Conservation (phyloP, 2,797 vertebrate species). For the Psittacula derbiana region DNA sequence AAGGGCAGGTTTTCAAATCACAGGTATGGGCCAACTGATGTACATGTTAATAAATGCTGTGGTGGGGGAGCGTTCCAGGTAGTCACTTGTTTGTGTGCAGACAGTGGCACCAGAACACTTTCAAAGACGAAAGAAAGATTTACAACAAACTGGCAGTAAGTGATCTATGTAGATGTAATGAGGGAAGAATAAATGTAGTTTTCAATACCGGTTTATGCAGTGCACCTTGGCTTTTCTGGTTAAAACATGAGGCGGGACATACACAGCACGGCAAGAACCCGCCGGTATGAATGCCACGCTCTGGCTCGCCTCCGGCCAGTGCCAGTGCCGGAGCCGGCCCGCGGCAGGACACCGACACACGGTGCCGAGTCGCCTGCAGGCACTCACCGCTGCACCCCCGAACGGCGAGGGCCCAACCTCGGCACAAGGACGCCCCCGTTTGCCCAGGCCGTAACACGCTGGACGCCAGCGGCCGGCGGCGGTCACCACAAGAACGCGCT, state of each 20-base stretch:
- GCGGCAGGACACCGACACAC: background rate
- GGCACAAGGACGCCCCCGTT: too few species aligned
- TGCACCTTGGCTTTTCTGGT: background rate
- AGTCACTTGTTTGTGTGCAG: too few species aligned
- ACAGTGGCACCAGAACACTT: background rate
- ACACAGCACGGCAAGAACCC: background rate
- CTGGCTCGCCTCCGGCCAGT: background rate
- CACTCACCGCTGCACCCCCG: too few species aligned
- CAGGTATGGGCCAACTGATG: background rate
- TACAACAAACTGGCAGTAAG: background rate
- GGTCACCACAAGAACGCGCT: background rate
- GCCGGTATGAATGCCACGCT: background rate
- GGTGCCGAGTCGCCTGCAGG: background rate
- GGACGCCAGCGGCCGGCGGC: too few species aligned
- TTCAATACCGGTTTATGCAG: background rate
- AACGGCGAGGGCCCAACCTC: background rate
- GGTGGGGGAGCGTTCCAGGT: background rate
- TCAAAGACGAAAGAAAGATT: background rate
- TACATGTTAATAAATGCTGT: rapidly evolving
- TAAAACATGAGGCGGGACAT: rapidly evolving
- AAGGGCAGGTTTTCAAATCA: background rate
- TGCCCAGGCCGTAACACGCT: too few species aligned
- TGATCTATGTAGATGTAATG: rapidly evolving
- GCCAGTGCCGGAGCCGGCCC: background rate
- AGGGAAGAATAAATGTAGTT: background rate